Base-by-base conservation (phyloP, 2,888 invertebrate species). In the Ormia ochracea region DNA sequence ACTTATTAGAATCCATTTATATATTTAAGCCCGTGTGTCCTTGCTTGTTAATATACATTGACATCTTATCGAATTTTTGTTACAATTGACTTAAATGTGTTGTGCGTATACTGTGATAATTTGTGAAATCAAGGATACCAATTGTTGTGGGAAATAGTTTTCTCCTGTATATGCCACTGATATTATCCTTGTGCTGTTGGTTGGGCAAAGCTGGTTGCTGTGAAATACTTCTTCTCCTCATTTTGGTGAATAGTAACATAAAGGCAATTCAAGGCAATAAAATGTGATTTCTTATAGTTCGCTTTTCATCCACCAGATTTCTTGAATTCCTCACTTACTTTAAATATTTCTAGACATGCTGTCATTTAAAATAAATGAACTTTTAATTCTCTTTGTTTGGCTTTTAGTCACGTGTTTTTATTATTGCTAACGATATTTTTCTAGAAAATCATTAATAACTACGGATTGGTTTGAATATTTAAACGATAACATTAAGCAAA, bases 51-150 rank as follows among this genome's bases (percentile, higher is more conserved):
- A 3, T 21, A 6, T 9, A n/a, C 5, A 19, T 41, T 38, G 26
- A 26, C 41, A 21, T 17, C 6, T 59, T 38, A 56, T 65, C 58
- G 28, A 52, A 38, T 28, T 52, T 28, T 43, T 36, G 45, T 38
- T 48, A 5, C 73, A n/a, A 78, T 74, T 56, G 68, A 74, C 65
- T 78, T 74, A 43, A 78, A 74, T 68, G n/a, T 41, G 28, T 38
- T 14, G 5, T 33, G 28, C 21, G 7, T 43, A 45, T 48, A 45
- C 68, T 63, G 61, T 31, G 56, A 63, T 69, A 73, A 73, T 61
- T 73, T 63, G 48, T 45, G 61, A 66, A 68, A 75, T 80, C 79
- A 75, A 80, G 75, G 75, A 75, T 72, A 66, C 66, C 70, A 81
- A 70, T 78, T 74, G 74, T 65, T 59, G 50, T 69, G 36, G 23